phyloP scores from a whole-genome alignment of 2,797 vertebrate genomes.

The Argya squamiceps region DNA sequence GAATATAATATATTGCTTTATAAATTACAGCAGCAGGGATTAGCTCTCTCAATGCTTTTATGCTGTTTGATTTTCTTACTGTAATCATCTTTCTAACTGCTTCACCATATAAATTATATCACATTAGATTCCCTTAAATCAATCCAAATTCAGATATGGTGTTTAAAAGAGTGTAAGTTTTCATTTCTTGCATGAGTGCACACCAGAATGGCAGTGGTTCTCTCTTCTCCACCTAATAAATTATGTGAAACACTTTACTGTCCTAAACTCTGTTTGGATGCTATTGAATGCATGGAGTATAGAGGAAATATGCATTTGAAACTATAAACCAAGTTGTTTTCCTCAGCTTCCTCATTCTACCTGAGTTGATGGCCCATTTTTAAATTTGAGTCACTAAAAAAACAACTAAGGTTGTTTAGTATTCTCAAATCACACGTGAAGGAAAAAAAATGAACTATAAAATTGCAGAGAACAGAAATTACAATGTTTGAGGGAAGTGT shows the following conservation, averaged over 20 bases:
- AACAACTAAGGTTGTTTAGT: not conserved
- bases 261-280: not conserved
- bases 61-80: not conserved
- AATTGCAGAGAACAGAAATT: not conserved
- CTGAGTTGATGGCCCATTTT: not conserved
- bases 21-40: conserved; percentile 16
- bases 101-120: not conserved
- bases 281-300: not conserved
- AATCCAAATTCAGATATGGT: not conserved
- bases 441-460: not conserved
- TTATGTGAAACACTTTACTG: not conserved
- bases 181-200: not conserved
- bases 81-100: not conserved
- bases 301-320: not conserved
- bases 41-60: not conserved
- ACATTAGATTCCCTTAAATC: not conserved
- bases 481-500: not conserved
- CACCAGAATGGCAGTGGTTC: not conserved
- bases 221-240: not conserved
- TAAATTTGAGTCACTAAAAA: not conserved
- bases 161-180: not conserved
- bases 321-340: not conserved
- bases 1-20: not conserved
- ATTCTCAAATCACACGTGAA: not conserved
- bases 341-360: not conserved